Evolutionary conservation across 2,888 invertebrate species (phyloP).

Genomic region (Gryllus longicercus): DNA sequence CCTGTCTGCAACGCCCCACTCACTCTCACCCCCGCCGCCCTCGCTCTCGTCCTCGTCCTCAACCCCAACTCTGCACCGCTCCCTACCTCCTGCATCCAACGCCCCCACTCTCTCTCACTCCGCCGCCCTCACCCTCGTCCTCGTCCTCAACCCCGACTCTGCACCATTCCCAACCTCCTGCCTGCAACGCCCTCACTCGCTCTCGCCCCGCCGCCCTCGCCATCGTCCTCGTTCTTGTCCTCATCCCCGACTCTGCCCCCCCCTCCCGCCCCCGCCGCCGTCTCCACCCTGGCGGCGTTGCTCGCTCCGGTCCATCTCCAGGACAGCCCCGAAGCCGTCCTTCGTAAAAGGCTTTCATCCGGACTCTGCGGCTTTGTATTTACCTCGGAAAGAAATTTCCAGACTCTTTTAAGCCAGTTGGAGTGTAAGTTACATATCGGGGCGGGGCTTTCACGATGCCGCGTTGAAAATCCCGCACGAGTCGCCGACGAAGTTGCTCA

Average conservation of each 20-base stretch:
- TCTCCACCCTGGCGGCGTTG: background rate
- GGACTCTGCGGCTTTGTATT: constrained; percentile 9
- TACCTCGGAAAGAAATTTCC: constrained; percentile 1
- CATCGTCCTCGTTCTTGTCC: too few species aligned
- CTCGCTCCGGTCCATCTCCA: background rate
- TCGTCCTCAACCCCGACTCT: too few species aligned
- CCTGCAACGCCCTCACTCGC: too few species aligned
- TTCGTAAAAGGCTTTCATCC: background rate
- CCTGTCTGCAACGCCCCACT: too few species aligned
- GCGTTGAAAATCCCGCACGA: too few species aligned
- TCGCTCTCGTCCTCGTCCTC: too few species aligned
- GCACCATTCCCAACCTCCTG: too few species aligned
- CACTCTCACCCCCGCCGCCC: background rate
- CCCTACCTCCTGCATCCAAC: too few species aligned
- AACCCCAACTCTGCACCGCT: too few species aligned
- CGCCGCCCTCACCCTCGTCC: background rate
- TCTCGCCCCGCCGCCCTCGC: background rate
- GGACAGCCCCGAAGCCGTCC: background rate
- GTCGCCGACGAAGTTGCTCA: too few species aligned
- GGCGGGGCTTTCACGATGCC: background rate
- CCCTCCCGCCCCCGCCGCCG: background rate
- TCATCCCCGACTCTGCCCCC: background rate
- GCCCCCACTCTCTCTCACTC: too few species aligned
- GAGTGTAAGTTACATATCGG: constrained; percentile 4
- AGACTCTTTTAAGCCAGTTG: background rate